Evolutionary conservation across 2,888 invertebrate genomes (phyloP), one percentile per base, ranked within the genome.

Genomic region (Trichopria drosophilae): DNA sequence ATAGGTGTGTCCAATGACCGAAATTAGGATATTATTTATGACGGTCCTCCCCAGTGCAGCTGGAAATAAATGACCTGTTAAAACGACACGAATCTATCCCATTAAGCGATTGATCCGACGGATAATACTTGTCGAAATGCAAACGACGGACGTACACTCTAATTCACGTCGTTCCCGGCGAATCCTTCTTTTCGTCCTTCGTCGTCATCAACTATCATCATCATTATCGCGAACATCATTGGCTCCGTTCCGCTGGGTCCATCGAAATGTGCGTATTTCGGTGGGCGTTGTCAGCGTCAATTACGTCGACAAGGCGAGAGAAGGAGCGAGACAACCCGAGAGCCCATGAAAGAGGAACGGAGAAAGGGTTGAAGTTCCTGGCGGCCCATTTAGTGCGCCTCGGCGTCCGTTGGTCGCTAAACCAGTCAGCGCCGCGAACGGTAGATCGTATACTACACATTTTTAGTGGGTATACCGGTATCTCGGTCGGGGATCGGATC

Each of bases 361-460:
- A 6, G 26, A 24, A 28, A 28, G 40, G 29, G 29, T 28, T 19
- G 23, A 40, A 40, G 40, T 29, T 40, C 26, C 15, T 12, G 36
- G 36, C 18, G n/a, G 13, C 39, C 36, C 41, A 28, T 48, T 48
- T 19, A 41, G 28, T 9, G 24, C 4, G 2, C 9, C 15, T 12
- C 7, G n/a, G n/a, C n/a, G 19, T 7, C 13, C 51, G 57, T 32
- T 36, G 39, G 51, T 41, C 53, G 53, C 58, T 60, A 59, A 59
- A 59, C 47, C 57, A 45, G 43, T 53, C 57, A 55, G 16, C 50
- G 48, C 42, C 37, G 39, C 34, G 45, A 43, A 51, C 47, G 53
- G 20, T 31, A 43, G 47, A 45, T 51, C 53, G 55, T 59, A 59
- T 54, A 55, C 46, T 53, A 57, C 51, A 50, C 49, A 44, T 56